These are phyloP conservation scores for Rhyacichthys aspro DNA, from an alignment of 2,797 vertebrate genomes.

Conservation along the genomic window DNA sequence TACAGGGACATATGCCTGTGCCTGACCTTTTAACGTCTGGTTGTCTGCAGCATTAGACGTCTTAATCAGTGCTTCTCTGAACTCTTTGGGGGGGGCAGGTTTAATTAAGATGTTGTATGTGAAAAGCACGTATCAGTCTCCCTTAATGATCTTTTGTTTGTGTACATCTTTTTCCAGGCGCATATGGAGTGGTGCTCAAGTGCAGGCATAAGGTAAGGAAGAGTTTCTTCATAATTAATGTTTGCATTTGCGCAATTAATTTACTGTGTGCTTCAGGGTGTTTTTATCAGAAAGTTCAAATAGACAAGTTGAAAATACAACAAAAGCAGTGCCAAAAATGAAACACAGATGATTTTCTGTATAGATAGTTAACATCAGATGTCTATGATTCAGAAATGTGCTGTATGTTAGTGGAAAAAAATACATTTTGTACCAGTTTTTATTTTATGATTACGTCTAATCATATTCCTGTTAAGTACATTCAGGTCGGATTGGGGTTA, in stretches of 20 bases:
- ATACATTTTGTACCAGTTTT: no score
- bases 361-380: no score
- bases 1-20: conserved; percentile 15
- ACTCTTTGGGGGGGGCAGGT: not conserved
- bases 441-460: conserved; percentile 7
- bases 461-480: not conserved
- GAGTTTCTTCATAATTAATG: conserved; percentile 6
- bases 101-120: conserved; percentile 1
- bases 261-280: not conserved
- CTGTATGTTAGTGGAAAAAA: no score
- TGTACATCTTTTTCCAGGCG: conserved; percentile 66
- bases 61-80: not conserved
- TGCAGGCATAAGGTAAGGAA: conserved; percentile 85
- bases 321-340: no score
- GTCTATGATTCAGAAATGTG: no score
- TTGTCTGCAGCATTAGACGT: not conserved
- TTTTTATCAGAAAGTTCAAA: conserved; percentile 9
- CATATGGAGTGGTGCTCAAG: conserved; percentile 86
- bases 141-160: conserved; percentile 29
- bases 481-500: conserved; percentile 44
- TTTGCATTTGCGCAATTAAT: not conserved
- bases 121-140: conserved; percentile 3
- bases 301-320: not conserved
- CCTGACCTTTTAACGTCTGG: conserved; percentile 13
- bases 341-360: no score